Conservation (phyloP, 1,140 invertebrate genomes). For the Nautilus pompilius region DNA sequence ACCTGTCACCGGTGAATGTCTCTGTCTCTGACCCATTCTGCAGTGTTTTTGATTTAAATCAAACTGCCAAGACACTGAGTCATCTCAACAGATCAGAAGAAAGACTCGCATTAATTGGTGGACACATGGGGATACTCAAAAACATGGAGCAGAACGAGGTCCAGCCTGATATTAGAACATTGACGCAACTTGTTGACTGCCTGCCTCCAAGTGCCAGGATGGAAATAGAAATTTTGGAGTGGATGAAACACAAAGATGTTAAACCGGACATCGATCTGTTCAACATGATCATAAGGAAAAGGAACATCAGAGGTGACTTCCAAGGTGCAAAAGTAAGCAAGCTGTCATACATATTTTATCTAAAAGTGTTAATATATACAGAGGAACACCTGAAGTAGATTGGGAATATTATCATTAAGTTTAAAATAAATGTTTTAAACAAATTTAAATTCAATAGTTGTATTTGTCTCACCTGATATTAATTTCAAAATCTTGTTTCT, state of each 20-base stretch:
- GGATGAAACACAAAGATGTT: conserved; percentile 63
- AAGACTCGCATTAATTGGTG: conserved; percentile 74
- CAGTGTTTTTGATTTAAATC: too few species aligned
- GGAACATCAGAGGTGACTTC: conserved; percentile 67
- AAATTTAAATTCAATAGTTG: too few species aligned
- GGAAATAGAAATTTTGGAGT: conserved; percentile 66
- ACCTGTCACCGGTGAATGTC: too few species aligned
- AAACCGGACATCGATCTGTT: conserved; percentile 76
- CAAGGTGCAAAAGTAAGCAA: conserved; percentile 65
- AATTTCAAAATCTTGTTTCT: too few species aligned
- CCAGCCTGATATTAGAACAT: conserved; percentile 73
- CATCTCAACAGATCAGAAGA: conserved; percentile 13
- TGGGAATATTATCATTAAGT: too few species aligned
- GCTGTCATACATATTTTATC: too few species aligned
- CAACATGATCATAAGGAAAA: conserved; percentile 81
- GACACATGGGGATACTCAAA: conserved; percentile 68
- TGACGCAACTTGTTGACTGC: conserved; percentile 71
- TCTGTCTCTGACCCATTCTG: too few species aligned
- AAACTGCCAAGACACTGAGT: too few species aligned
- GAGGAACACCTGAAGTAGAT: too few species aligned
- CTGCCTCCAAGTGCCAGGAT: conserved; percentile 65
- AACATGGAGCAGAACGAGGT: conserved; percentile 69
- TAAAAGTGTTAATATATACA: too few species aligned
- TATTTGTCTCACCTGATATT: too few species aligned
- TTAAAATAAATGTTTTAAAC: too few species aligned